Base-by-base conservation (phyloP, 2,888 invertebrate genomes). In the Dryobotodes eremita region DNA sequence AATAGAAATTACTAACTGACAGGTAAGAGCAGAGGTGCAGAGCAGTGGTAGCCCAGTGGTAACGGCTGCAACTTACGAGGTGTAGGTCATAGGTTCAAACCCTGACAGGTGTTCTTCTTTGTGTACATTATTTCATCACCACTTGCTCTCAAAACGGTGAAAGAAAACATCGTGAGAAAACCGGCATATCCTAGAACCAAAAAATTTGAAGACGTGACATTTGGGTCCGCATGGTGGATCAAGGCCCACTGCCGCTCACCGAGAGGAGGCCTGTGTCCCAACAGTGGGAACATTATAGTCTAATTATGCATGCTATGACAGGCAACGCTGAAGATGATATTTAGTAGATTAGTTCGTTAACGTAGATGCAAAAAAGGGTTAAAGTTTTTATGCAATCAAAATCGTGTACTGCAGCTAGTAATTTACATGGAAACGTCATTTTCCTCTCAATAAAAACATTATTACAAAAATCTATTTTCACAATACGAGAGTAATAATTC, bases 401-500 rank as follows among this genome's bases (percentile, higher is more conserved):
- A n/a, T 20, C 4, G 36, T 15, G 20, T 13, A 46, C 2, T 36
- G 11, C 17, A 46, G 13, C 3, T 13, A 46, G 2, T 17, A 17
- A 48, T 55, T 7, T 17, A 75, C 0, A 53, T 20, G 31, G 7
- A 20, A 55, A 64, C 11, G 36, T 26, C 0, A 31, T 46, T 64
- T 64, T 11, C 13, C 23, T 48, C 31, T 20, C 66, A 62, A 62
- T 71, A 36, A 26, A 48, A 53, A 26, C 6, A 26, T 69, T 64
- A 73, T 74, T 62, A 53, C 26, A 62, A 66, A 77, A 78, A 77
- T 68, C 23, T 65, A 79, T 77, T 48, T 79, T 36, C 62, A 75
- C 53, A 80, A 80, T 69, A 15, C 65, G 50, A 48, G 55, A 46
- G 61, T 62, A 70, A 79, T 82, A 73, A 84, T 70, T 87, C 77